phyloP scores from a whole-genome alignment of 2,113 vertebrate species.

The Oxyura jamaicensis region DNA sequence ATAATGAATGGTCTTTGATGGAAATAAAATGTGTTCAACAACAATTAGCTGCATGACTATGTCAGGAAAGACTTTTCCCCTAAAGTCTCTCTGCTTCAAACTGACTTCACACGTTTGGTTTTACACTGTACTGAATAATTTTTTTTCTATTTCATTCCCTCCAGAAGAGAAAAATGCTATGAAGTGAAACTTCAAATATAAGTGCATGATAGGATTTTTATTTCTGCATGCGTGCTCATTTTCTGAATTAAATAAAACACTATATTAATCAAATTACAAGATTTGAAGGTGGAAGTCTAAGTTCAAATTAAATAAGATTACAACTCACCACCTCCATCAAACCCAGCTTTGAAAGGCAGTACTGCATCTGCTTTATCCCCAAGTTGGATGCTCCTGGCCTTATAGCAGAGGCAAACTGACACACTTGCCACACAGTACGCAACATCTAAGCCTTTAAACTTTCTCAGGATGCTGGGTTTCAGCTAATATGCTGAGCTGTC shows the following conservation, averaged over 20 bases:
- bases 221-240: neutral
- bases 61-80: neutral
- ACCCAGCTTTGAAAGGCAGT: neutral
- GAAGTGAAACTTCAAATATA: neutral
- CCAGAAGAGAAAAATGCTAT: neutral
- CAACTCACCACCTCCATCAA: neutral
- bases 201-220: neutral
- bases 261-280: neutral
- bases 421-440: neutral
- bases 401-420: neutral
- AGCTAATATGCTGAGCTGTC: neutral
- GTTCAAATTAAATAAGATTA: neutral
- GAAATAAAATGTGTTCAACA: neutral
- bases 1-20: neutral
- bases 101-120: neutral
- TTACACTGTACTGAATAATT: neutral
- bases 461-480: neutral
- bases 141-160: neutral
- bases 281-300: neutral
- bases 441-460: neutral
- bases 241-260: neutral
- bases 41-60: neutral
- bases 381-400: neutral
- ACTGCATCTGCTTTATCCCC: neutral
- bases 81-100: neutral